Base-by-base conservation (phyloP, 2,797 vertebrate genomes). In the Dallia pectoralis region DNA sequence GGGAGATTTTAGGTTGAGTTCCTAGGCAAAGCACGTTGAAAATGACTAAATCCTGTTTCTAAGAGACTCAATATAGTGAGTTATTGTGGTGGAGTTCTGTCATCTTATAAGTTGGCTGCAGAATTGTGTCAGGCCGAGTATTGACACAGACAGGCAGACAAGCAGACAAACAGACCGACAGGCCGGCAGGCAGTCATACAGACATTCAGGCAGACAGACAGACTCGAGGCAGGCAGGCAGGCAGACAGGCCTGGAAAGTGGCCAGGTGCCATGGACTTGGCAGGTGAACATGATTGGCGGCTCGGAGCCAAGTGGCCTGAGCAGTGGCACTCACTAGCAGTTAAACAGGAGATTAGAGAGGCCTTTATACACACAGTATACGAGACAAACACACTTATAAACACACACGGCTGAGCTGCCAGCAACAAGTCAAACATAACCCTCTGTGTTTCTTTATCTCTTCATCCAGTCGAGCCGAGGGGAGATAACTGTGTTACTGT, bases 401-500 rank as follows among this genome's bases (percentile, higher is more conserved):
- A 25, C 44, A 44, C 67, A 61, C 18, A 18, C 22, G 22, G 62
- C 25, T 59, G 53, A 59, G 25, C 25, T 59, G 53, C 22, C 40
- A 14, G 59, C 40, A 59, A 32, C 14, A 79, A 82, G 81, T 83
- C 86, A 84, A 89, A 88, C 81, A 80, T 78, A 77, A 69, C 79
- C 77, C 80, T 74, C 77, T 25, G 11, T 59, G 1, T 25, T 59
- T 59, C 62, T 51, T 27, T 49, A 80, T 79, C 81, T 79, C 81
- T 74, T 67, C 76, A 80, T 77, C 79, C 63, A 71, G 77, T 77
- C 78, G 76, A 77, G 85, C 82, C 84, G 82, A n/a, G n/a, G n/a
- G 79, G 77, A 79, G 86, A 86, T 90, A 90, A 91, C 91, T 89
- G 87, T 89, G 88, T 90, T 84, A 85, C 89, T 90, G 88, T 91